Conservation (phyloP, 2,888 invertebrate species). For the Caenorhabditis sp. region DNA sequence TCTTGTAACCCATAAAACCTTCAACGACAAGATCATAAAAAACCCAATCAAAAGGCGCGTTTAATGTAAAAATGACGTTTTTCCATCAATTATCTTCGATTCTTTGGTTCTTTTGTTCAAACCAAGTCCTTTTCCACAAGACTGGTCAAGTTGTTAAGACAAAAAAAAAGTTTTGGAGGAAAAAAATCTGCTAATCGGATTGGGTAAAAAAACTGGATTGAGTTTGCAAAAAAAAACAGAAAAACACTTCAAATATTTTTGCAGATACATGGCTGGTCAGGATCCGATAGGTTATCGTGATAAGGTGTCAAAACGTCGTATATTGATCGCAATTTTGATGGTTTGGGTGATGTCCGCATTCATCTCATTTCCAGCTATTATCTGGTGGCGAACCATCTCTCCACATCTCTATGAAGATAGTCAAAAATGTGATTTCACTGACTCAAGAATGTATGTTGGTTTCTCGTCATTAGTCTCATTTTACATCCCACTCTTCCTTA, state of each 20-base stretch:
- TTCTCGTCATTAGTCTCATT: constrained; percentile 98
- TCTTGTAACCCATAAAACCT: too few species aligned
- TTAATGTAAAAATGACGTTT: too few species aligned
- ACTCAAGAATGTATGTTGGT: constrained; percentile 92
- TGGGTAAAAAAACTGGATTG: too few species aligned
- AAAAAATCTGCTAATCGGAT: too few species aligned
- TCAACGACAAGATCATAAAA: too few species aligned
- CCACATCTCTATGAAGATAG: constrained; percentile 65
- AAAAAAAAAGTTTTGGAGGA: too few species aligned
- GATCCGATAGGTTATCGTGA: constrained; percentile 97
- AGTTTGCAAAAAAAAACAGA: too few species aligned
- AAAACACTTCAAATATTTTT: constrained; percentile 8
- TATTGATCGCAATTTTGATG: constrained; percentile 85
- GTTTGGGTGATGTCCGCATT: constrained; percentile 96
- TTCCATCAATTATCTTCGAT: too few species aligned
- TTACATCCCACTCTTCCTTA: constrained; percentile 92
- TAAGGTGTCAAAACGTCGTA: constrained; percentile 87
- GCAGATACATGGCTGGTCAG: constrained; percentile 91
- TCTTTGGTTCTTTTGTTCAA: too few species aligned
- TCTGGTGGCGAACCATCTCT: constrained; percentile 76
- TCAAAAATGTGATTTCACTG: constrained; percentile 86
- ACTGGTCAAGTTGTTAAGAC: too few species aligned
- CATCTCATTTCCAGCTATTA: constrained; percentile 96
- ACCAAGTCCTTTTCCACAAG: too few species aligned
- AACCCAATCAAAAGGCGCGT: too few species aligned